Percentiles rank a stretch among this genome's conserved stretches.
These are phyloP conservation scores for Thelaira solivaga DNA, from an alignment of 2,888 invertebrate genomes.

Conservation along the genomic window DNA sequence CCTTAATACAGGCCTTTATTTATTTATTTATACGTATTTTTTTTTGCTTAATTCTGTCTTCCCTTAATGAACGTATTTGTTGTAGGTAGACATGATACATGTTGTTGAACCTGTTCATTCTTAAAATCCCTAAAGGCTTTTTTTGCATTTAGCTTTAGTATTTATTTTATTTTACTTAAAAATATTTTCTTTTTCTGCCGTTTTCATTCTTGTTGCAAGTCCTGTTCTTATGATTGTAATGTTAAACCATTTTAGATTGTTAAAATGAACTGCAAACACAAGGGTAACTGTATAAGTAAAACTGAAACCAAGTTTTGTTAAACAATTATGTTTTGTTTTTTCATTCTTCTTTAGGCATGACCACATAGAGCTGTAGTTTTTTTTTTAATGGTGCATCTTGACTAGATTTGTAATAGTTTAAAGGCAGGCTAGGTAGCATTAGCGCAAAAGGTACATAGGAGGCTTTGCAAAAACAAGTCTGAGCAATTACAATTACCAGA, in stretches of 20 bases:
- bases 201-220: not conserved
- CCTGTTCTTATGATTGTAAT: constrained; percentile 29
- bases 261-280: constrained; percentile 7
- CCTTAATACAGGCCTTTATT: not conserved
- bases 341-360: constrained; percentile 17
- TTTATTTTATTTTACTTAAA: constrained; percentile 25
- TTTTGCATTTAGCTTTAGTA: constrained; percentile 25
- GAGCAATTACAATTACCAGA: constrained; percentile 63
- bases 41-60: not conserved
- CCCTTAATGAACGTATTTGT: not conserved
- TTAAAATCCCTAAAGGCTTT: constrained; percentile 53
- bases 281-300: constrained; percentile 5
- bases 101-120: constrained; percentile 57
- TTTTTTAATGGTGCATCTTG: not conserved
- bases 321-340: constrained; percentile 37
- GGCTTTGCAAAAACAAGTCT: constrained; percentile 19
- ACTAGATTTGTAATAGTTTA: constrained; percentile 13
- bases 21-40: not conserved
- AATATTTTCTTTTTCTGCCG: not conserved
- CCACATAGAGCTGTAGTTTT: constrained; percentile 18
- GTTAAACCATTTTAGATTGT: constrained; percentile 29
- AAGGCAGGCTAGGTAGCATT: constrained; percentile 9
- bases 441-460: constrained; percentile 4
- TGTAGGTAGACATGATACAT: constrained; percentile 31
- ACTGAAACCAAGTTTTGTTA: constrained; percentile 48